Percentiles rank a stretch among this genome's conserved stretches.
phyloP scores from a whole-genome alignment of 2,888 invertebrate species.

The Macrosoma leucophasiata region DNA sequence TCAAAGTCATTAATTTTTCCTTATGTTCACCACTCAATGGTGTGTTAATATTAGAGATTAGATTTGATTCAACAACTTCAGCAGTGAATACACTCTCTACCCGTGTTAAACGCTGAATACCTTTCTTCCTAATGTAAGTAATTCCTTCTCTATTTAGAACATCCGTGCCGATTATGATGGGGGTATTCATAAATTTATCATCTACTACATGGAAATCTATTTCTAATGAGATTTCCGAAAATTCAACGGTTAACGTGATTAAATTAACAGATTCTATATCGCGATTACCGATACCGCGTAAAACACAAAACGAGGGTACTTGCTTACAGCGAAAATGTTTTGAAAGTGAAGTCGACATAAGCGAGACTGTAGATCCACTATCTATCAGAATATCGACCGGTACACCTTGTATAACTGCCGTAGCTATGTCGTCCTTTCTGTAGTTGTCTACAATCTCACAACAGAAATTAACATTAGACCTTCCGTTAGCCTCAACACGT shows the following conservation, averaged over 20 bases:
- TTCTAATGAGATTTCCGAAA: too few relatives aligned
- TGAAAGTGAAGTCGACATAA: not conserved
- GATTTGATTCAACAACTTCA: too few relatives aligned
- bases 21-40: not conserved
- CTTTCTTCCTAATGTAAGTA: too few relatives aligned
- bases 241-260: too few relatives aligned
- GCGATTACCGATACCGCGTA: not conserved
- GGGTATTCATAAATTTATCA: too few relatives aligned
- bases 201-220: too few relatives aligned
- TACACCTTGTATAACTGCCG: not conserved
- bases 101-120: too few relatives aligned
- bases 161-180: too few relatives aligned
- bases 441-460: not conserved
- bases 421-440: not conserved
- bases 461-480: conserved; percentile 2
- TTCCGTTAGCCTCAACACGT: not conserved
- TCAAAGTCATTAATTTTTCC: not conserved
- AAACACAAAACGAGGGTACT: not conserved
- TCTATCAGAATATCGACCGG: conserved; percentile 1
- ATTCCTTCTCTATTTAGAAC: too few relatives aligned
- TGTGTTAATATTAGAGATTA: not conserved
- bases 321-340: not conserved
- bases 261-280: not conserved
- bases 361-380: conserved; percentile 1
- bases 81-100: too few relatives aligned